phyloP scores from a whole-genome alignment of 2,113 vertebrate species.

The Vulpes lagopus region DNA sequence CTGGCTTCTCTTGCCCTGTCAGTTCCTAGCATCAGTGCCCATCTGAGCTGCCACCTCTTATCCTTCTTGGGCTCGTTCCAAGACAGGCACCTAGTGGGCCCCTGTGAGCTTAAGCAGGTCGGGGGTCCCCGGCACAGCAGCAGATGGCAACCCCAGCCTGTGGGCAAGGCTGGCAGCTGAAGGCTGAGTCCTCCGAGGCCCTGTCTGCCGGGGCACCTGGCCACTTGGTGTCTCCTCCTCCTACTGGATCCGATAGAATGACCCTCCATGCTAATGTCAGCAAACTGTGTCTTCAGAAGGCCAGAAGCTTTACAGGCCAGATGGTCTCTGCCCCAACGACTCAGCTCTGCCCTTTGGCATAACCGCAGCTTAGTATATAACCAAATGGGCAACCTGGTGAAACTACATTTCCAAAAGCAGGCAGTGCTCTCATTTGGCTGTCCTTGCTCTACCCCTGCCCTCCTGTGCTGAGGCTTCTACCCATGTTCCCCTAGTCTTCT shows the following conservation, averaged over 20 bases:
- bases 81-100: neutral
- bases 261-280: neutral
- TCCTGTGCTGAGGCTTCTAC: neutral
- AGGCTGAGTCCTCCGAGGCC: neutral
- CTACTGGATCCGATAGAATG: neutral
- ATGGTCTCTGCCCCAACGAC: neutral
- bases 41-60: neutral
- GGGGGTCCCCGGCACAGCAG: neutral
- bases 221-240: neutral
- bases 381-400: neutral
- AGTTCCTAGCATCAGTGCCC: neutral
- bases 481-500: neutral
- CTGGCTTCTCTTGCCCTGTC: neutral
- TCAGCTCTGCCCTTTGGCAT: no score
- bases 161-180: neutral
- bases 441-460: neutral
- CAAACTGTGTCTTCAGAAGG: neutral
- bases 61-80: neutral
- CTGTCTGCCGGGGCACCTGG: neutral
- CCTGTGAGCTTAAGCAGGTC: neutral
- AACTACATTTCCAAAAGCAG: neutral
- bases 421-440: fast-evolving
- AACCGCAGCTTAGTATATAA: neutral
- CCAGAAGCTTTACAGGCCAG: neutral
- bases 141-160: no score